These are phyloP conservation scores for Premnoplex brunnescens DNA, from an alignment of 2,797 vertebrate species.

Conservation along the genomic window DNA sequence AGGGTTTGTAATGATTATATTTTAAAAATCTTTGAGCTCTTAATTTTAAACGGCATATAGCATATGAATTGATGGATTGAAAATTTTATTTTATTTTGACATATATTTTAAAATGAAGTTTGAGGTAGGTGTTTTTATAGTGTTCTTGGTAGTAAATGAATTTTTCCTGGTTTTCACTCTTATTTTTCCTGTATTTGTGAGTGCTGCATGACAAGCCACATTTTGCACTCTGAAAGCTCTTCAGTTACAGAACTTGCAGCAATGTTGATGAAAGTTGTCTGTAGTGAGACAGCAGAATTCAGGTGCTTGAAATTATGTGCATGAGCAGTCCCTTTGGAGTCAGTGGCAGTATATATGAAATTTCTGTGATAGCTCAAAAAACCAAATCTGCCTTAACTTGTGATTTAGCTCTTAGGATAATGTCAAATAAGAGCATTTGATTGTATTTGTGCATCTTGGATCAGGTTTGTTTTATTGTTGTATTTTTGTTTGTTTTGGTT, in stretches of 20 bases:
- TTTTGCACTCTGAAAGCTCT: neutral
- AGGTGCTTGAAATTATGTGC: neutral
- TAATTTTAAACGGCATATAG: neutral
- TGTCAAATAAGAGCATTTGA: neutral
- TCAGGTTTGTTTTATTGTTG: neutral
- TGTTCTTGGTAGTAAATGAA: neutral
- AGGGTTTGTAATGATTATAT: slow-evolving; percentile 74
- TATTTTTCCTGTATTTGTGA: neutral
- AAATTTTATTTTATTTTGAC: neutral
- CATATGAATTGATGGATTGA: neutral
- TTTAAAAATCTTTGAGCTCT: neutral
- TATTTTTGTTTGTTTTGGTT: no score
- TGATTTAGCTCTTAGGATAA: neutral
- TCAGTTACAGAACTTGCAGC: neutral
- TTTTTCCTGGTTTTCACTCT: neutral
- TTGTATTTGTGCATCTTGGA: neutral
- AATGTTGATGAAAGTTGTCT: neutral
- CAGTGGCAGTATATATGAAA: neutral
- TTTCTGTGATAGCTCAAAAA: neutral
- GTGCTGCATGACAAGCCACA: neutral
- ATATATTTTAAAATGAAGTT: neutral
- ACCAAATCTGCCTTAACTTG: neutral
- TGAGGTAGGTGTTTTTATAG: neutral
- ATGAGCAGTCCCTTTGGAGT: neutral
- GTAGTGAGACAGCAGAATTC: neutral